These are phyloP conservation scores for Numida meleagris DNA, from an alignment of 2,113 vertebrate genomes.

Conservation along the genomic window DNA sequence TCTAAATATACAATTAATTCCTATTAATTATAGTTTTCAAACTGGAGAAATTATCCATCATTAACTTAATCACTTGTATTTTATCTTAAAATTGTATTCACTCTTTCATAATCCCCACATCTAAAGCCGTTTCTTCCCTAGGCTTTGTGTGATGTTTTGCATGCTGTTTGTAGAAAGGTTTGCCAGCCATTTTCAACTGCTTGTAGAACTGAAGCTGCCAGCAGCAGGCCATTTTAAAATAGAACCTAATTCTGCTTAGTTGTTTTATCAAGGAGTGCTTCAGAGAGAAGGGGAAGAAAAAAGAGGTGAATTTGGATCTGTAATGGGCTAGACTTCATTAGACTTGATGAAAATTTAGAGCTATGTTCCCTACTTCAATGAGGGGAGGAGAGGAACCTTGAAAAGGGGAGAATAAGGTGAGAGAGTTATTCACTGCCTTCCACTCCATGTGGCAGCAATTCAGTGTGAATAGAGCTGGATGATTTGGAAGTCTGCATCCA, in stretches of 20 bases:
- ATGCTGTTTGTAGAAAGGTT: constrained; percentile 43
- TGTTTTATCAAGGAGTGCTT: constrained; percentile 31
- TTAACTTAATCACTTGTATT: constrained; percentile 79
- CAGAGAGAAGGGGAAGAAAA: not conserved
- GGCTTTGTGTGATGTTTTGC: constrained; percentile 38
- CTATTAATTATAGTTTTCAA: constrained; percentile 81
- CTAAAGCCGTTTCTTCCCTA: constrained; percentile 54
- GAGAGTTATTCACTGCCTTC: constrained; percentile 3
- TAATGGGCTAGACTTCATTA: not conserved
- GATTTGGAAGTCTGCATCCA: constrained; percentile 17
- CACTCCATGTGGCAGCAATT: constrained; percentile 49
- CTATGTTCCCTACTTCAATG: not conserved
- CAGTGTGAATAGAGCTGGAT: constrained; percentile 18
- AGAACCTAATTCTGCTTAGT: constrained; percentile 21
- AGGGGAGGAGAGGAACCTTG: not conserved
- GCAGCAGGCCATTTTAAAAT: constrained; percentile 14
- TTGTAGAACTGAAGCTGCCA: not conserved
- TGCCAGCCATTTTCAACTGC: constrained; percentile 41
- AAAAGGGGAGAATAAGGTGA: not conserved
- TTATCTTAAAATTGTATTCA: constrained; percentile 76
- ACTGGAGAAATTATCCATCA: constrained; percentile 77
- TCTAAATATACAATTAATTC: constrained; percentile 79
- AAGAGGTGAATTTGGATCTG: not conserved
- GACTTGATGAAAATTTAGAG: not conserved
- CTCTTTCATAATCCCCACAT: constrained; percentile 67